These are phyloP conservation scores for Balaeniceps rex DNA, from an alignment of 2,113 vertebrate species.

Conservation along the genomic window DNA sequence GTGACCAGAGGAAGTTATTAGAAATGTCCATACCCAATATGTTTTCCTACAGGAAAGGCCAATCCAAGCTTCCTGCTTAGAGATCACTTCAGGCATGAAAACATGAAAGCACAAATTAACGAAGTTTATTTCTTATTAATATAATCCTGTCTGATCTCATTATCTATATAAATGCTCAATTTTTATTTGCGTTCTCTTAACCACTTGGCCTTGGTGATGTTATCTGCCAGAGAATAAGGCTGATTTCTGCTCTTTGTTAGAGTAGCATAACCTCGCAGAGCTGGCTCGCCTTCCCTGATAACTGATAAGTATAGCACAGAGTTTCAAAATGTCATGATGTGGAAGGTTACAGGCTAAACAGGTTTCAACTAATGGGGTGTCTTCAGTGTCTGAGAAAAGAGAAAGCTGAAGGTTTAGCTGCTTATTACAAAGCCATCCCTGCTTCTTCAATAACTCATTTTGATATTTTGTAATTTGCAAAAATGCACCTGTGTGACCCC, in stretches of 20 bases:
- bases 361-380: background rate
- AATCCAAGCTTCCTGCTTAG: background rate
- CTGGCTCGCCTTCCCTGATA: background rate
- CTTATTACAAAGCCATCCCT: constrained; percentile 64
- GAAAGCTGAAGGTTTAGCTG: constrained; percentile 45
- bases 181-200: background rate
- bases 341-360: background rate
- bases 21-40: background rate
- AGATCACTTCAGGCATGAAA: background rate
- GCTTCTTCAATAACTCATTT: constrained; percentile 73
- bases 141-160: background rate
- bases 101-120: background rate
- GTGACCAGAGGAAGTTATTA: background rate
- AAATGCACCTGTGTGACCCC: constrained; percentile 66
- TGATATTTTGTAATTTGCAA: constrained; percentile 78
- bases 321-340: background rate
- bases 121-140: background rate
- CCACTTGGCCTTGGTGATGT: background rate
- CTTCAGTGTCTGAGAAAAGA: constrained; percentile 21
- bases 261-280: background rate
- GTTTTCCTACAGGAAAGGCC: background rate
- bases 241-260: background rate
- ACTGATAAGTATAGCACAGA: background rate
- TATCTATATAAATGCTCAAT: background rate
- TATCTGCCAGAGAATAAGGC: background rate